Percentiles rank a stretch among this genome's conserved stretches.
Conservation (phyloP, 2,113 vertebrate genomes). For the Helogale parvula region DNA sequence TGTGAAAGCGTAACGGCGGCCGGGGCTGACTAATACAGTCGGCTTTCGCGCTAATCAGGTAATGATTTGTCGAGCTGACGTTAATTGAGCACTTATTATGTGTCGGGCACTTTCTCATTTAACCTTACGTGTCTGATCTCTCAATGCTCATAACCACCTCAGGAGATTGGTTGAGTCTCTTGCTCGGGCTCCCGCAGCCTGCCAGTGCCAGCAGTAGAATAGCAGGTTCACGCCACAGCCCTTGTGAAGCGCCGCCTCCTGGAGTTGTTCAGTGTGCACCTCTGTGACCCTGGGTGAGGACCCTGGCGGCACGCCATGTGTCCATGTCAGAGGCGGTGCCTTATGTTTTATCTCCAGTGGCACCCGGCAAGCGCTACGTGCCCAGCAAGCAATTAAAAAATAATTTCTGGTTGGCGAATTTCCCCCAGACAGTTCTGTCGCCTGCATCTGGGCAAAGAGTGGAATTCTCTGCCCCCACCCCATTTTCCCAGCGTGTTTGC, state of each 20-base stretch:
- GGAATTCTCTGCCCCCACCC: rapidly evolving
- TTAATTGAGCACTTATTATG: neutral
- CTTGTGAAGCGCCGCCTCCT: rapidly evolving
- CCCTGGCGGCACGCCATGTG: rapidly evolving
- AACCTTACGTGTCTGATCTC: neutral
- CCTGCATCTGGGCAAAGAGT: neutral
- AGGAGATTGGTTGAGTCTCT: neutral
- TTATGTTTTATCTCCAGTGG: neutral
- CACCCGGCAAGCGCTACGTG: neutral
- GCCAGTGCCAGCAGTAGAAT: neutral
- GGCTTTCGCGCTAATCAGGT: neutral
- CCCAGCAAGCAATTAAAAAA: constrained; percentile 32
- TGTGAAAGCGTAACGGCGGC: neutral
- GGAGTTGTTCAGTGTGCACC: rapidly evolving
- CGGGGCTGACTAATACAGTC: neutral
- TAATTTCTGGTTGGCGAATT: neutral
- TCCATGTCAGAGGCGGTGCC: too few relatives aligned
- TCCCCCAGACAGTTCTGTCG: neutral
- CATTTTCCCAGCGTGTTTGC: too few relatives aligned
- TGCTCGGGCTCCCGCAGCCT: neutral
- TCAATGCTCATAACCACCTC: neutral
- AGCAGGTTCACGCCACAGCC: rapidly evolving
- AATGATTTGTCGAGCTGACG: neutral
- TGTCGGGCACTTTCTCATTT: neutral
- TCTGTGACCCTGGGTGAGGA: rapidly evolving